These are phyloP conservation scores for Cynaeus angustus DNA, from an alignment of 2,888 invertebrate species.

Conservation along the genomic window DNA sequence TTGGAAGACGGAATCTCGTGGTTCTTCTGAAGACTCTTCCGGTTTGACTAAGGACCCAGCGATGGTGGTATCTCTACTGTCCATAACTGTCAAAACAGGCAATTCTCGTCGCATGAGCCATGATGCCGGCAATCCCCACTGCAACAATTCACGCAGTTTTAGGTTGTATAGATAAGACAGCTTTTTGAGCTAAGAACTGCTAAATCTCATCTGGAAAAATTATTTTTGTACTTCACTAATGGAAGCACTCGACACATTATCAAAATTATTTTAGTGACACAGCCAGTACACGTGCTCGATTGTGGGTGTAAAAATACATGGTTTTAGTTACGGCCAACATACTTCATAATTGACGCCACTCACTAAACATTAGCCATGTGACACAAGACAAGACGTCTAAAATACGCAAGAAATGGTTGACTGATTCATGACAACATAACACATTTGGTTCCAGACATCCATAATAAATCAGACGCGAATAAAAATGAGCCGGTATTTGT, in stretches of 20 bases:
- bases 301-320: constrained; percentile 66
- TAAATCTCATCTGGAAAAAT: constrained; percentile 58
- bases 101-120: constrained; percentile 72
- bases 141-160: constrained; percentile 54
- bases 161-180: constrained; percentile 39
- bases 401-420: constrained; percentile 46
- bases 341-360: constrained; percentile 61
- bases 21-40: constrained; percentile 49
- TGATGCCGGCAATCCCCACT: constrained; percentile 73
- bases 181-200: constrained; percentile 56
- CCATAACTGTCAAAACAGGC: constrained; percentile 64
- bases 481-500: constrained; percentile 34
- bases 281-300: constrained; percentile 64
- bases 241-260: constrained; percentile 69
- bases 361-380: constrained; percentile 59
- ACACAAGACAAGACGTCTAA: constrained; percentile 55
- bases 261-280: constrained; percentile 69
- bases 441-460: constrained; percentile 41
- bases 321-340: constrained; percentile 61
- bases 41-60: constrained; percentile 1
- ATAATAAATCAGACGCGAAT: constrained; percentile 40
- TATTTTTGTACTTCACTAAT: constrained; percentile 68
- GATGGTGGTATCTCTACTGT: constrained; percentile 48
- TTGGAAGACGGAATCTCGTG: constrained; percentile 40
- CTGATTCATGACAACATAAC: constrained; percentile 46